A percentile compares a stretch with the other conserved stretches of the same genome.
These are phyloP conservation scores for Pagrus major DNA, from an alignment of 2,113 vertebrate genomes.

Conservation along the genomic window DNA sequence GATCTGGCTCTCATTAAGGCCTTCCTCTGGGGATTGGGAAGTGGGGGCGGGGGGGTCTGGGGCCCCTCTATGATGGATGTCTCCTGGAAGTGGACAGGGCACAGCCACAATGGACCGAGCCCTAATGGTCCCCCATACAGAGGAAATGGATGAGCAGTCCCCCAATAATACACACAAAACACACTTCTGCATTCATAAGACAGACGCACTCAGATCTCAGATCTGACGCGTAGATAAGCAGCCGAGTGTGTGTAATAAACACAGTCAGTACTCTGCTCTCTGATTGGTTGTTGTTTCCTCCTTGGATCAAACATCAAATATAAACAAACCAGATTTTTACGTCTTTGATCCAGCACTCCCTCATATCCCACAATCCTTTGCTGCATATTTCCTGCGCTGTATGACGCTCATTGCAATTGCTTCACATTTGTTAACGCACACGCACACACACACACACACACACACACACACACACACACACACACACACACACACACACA, in stretches of 20 bases:
- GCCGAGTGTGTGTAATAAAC: conserved; percentile 39
- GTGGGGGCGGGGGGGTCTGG: conserved; percentile 32
- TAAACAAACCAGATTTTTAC: conserved; percentile 28
- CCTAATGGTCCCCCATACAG: conserved; percentile 78
- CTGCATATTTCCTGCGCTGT: conserved; percentile 51
- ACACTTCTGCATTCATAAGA: conserved; percentile 54
- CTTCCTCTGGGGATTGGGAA: conserved; percentile 69
- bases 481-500: conserved; percentile 21
- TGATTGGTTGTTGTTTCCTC: conserved; percentile 38
- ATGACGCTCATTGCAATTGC: conserved; percentile 69
- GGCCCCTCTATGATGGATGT: conserved; percentile 84
- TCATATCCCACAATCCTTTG: conserved; percentile 12
- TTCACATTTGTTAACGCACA: conserved; percentile 67
- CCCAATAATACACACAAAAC: conserved; percentile 42
- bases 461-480: conserved; percentile 24
- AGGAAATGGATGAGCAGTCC: conserved; percentile 74
- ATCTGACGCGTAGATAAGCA: conserved; percentile 34
- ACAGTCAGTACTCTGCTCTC: background rate
- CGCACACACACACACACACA: conserved; percentile 19
- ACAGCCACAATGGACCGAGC: conserved; percentile 79
- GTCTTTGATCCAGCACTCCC: conserved; percentile 39
- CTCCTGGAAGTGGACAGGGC: conserved; percentile 85
- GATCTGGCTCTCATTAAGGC: conserved; percentile 83
- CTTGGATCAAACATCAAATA: conserved; percentile 44
- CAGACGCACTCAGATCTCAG: conserved; percentile 38